phyloP scores from a whole-genome alignment of 2,113 vertebrate genomes.

The Leptobrachium ailaonicum region DNA sequence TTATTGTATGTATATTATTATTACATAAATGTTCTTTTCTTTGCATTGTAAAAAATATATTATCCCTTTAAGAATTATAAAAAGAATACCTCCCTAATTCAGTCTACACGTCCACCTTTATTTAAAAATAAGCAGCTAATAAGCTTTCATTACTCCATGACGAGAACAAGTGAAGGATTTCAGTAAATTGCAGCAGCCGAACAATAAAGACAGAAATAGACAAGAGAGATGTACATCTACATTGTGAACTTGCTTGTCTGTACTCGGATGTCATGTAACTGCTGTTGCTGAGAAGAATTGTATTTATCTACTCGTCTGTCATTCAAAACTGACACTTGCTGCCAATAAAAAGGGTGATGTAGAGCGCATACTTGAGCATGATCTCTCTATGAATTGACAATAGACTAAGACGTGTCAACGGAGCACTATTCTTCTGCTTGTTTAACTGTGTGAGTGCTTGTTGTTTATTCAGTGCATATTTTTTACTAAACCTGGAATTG shows the following conservation, averaged over 20 bases:
- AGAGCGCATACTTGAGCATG: neutral
- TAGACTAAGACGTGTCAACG: neutral
- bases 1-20: too few species aligned
- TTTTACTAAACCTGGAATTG: too few species aligned
- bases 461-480: too few species aligned
- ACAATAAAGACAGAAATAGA: neutral
- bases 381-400: neutral
- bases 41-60: too few species aligned
- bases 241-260: neutral
- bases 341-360: neutral
- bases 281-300: neutral
- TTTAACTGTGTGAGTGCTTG: too few species aligned
- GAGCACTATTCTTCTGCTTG: neutral
- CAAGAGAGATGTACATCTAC: neutral
- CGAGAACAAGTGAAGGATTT: neutral
- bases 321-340: neutral
- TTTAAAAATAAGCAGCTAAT: too few species aligned
- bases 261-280: neutral
- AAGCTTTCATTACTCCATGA: too few species aligned
- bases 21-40: too few species aligned
- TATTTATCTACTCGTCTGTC: neutral
- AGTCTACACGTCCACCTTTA: too few species aligned
- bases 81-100: too few species aligned
- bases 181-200: neutral
- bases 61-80: too few species aligned